phyloP scores from a whole-genome alignment of 2,888 invertebrate genomes.

The Minunthozetes semirufus region DNA sequence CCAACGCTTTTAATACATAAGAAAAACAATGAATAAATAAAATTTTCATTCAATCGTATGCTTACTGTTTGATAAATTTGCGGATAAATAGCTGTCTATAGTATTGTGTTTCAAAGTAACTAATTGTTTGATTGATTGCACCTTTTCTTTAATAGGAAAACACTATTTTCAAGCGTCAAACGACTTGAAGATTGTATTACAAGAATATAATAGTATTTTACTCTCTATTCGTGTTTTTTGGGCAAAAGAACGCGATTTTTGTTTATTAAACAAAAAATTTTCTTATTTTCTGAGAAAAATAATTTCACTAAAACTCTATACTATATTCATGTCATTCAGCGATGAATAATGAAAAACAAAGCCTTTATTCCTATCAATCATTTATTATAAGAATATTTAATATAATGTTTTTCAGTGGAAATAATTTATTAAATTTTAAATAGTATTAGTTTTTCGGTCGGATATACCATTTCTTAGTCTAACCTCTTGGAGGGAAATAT shows the following conservation, averaged over 20 bases:
- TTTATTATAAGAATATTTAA: background rate
- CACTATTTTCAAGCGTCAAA: too few species aligned
- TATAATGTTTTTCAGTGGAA: background rate
- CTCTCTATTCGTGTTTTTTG: too few species aligned
- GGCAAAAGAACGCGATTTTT: too few species aligned
- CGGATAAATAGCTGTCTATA: background rate
- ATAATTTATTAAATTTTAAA: too few species aligned
- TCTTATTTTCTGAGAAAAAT: too few species aligned
- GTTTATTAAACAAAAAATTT: too few species aligned
- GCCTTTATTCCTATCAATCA: background rate
- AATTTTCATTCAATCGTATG: background rate
- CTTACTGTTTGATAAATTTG: background rate
- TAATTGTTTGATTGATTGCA: conserved; percentile 1
- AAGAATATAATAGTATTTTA: too few species aligned
- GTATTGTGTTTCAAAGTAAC: background rate
- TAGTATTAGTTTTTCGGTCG: too few species aligned
- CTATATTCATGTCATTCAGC: background rate
- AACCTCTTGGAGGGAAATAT: background rate
- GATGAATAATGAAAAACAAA: background rate
- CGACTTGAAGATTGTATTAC: too few species aligned
- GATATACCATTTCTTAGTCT: too few species aligned
- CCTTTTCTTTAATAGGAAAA: background rate
- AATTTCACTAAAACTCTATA: background rate
- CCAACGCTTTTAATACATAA: background rate
- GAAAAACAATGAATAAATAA: background rate